Evolutionary conservation across 2,113 vertebrate genomes (phyloP).

Genomic region (Otis tarda): DNA sequence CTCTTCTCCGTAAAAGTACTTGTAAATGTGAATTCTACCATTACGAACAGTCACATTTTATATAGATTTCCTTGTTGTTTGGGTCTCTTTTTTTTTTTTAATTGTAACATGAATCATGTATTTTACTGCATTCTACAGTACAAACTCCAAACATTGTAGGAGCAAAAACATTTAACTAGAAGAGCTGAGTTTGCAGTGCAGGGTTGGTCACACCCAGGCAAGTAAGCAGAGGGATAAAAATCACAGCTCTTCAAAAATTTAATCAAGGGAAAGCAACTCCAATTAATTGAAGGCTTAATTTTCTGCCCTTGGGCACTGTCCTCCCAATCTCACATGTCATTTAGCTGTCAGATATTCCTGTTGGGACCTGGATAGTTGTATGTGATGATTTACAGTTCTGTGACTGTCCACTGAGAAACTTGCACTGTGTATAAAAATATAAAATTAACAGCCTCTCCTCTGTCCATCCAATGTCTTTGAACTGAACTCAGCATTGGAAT

Average conservation of each 20-base stretch:
- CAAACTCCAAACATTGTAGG: conserved; percentile 26
- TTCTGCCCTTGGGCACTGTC: neutral
- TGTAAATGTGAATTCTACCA: neutral
- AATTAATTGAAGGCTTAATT: neutral
- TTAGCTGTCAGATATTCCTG: neutral
- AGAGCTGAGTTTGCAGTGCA: neutral
- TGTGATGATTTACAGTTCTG: neutral
- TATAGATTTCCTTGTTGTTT: conserved; percentile 4
- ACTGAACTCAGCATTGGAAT: neutral
- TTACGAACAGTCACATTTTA: neutral
- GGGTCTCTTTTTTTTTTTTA: neutral
- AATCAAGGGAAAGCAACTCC: neutral
- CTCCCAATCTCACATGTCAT: neutral
- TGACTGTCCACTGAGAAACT: neutral
- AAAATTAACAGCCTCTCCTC: neutral
- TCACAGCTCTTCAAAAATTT: conserved; percentile 7
- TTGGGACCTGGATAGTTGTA: neutral
- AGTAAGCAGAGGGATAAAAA: neutral
- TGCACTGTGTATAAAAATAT: neutral
- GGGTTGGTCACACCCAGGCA: neutral
- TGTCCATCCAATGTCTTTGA: neutral
- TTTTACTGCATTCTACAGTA: conserved; percentile 15
- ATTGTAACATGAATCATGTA: conserved; percentile 14
- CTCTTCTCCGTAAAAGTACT: neutral
- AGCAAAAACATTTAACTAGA: neutral